Conservation (phyloP, 2,888 invertebrate genomes). For the Stramonita haemastoma region DNA sequence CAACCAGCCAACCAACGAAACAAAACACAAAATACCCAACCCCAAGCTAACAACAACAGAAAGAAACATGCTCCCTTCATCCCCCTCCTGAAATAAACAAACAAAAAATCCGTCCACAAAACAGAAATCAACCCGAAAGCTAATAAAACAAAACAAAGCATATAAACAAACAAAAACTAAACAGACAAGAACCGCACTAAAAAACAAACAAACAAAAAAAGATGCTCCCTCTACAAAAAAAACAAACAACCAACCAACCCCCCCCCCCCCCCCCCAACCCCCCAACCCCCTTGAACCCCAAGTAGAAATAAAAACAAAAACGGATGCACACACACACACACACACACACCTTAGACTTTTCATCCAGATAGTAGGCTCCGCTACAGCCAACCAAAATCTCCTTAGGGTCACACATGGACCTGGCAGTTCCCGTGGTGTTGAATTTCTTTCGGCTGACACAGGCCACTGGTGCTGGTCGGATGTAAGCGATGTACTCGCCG, state of each 20-base stretch:
- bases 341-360: neutral
- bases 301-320: no score
- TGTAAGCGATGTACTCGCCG: constrained; percentile 12
- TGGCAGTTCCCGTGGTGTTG: neutral
- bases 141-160: neutral
- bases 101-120: neutral
- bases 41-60: no score
- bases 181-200: neutral
- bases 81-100: neutral
- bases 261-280: no score
- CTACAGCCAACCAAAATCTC: constrained; percentile 5
- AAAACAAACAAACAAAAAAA: neutral
- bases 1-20: no score
- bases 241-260: no score
- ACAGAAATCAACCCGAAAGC: neutral
- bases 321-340: no score
- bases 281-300: no score
- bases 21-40: no score
- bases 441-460: neutral
- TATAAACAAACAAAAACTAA: neutral
- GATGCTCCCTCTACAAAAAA: neutral
- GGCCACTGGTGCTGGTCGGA: neutral
- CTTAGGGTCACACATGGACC: neutral
- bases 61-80: neutral
- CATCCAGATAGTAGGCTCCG: neutral